phyloP scores from a whole-genome alignment of 2,113 vertebrate genomes.

The Phrynosoma blainvillii region DNA sequence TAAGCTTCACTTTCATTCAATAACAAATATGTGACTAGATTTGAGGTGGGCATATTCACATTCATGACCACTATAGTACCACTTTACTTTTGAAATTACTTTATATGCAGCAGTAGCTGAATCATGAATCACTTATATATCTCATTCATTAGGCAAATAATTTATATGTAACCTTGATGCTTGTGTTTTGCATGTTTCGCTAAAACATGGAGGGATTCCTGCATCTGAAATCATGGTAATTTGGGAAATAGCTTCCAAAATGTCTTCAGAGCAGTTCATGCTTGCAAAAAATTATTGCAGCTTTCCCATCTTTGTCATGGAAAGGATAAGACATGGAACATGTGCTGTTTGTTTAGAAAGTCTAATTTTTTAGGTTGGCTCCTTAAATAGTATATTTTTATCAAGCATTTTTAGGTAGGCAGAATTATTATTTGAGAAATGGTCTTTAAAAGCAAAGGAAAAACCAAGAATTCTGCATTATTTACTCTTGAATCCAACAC shows the following conservation, averaged over 20 bases:
- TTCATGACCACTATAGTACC: not conserved
- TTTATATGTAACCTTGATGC: no score
- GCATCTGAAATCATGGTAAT: not conserved
- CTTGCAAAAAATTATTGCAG: not conserved
- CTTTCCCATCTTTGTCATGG: not conserved
- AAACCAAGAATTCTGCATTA: not conserved
- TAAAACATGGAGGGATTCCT: not conserved
- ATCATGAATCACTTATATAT: not conserved
- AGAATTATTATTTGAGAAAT: not conserved
- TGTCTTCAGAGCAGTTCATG: not conserved
- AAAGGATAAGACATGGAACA: not conserved
- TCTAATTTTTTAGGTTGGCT: not conserved
- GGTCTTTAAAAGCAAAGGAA: not conserved
- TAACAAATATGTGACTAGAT: not conserved
- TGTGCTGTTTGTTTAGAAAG: not conserved
- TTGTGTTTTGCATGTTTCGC: no score
- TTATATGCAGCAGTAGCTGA: not conserved
- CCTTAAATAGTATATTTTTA: not conserved
- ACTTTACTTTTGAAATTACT: not conserved
- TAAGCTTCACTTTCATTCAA: no score
- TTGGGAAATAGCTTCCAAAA: not conserved
- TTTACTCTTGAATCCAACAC: not conserved
- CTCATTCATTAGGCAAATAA: not conserved
- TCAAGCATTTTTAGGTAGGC: not conserved
- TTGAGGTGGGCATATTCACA: not conserved